Conservation (phyloP, 2,113 vertebrate species). For the Carettochelys insculpta region DNA sequence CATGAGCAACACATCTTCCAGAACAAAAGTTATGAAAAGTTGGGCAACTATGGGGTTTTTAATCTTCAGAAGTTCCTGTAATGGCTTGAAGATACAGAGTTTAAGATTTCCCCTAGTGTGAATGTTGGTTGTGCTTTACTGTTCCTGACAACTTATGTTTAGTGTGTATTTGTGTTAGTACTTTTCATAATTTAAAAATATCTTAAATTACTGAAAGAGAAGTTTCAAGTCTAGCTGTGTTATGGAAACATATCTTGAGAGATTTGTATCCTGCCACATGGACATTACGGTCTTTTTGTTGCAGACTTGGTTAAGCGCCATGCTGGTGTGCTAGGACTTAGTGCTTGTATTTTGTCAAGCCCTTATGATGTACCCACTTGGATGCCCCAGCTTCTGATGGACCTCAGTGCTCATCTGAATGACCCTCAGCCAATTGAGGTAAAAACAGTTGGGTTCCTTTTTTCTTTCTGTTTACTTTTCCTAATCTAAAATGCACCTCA, state of each 20-base stretch:
- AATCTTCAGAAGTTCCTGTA: background rate
- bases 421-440: conserved; percentile 98
- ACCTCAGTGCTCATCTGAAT: conserved; percentile 95
- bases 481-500: background rate
- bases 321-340: conserved; percentile 94
- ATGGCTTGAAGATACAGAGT: background rate
- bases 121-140: background rate
- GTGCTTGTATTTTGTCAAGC: conserved; percentile 94
- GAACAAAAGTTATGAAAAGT: no score
- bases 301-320: conserved; percentile 93
- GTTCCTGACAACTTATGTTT: background rate
- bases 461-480: background rate
- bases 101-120: background rate
- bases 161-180: background rate
- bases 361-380: conserved; percentile 96
- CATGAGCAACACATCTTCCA: no score
- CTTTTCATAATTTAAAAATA: background rate
- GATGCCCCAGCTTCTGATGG: conserved; percentile 98
- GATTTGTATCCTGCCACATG: background rate
- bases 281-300: conserved; percentile 9
- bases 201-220: background rate
- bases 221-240: background rate
- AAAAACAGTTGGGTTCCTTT: background rate
- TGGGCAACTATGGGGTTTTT: no score
- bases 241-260: background rate